Conservation (phyloP, 2,113 vertebrate genomes). For the Anser cygnoides region DNA sequence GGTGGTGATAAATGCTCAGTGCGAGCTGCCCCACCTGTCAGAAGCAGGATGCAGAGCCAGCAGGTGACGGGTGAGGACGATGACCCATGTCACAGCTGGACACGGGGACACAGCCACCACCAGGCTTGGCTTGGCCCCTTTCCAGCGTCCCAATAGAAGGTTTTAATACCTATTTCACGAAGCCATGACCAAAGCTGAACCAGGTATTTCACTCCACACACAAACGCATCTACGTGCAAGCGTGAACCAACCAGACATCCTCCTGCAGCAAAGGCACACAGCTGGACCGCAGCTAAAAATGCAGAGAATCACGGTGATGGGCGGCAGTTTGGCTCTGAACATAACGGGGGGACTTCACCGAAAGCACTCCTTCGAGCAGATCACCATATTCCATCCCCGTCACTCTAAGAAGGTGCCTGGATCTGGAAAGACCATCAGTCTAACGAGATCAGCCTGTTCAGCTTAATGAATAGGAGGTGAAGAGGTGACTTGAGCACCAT, state of each 20-base stretch:
- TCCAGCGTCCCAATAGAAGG: background rate
- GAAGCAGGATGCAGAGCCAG: background rate
- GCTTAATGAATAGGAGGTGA: constrained; percentile 52
- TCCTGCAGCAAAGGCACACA: background rate
- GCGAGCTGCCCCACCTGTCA: background rate
- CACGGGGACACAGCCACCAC: background rate
- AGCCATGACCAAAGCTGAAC: background rate
- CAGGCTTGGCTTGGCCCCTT: background rate
- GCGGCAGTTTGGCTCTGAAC: background rate
- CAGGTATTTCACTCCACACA: background rate
- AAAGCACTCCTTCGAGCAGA: background rate
- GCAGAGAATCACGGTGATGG: background rate
- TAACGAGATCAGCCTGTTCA: background rate
- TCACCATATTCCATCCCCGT: background rate
- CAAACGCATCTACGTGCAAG: rapidly evolving
- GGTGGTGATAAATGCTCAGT: constrained; percentile 1
- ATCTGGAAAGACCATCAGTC: background rate
- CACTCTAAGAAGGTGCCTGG: background rate
- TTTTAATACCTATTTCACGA: background rate
- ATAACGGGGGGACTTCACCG: background rate
- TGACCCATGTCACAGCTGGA: background rate
- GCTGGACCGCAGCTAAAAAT: background rate
- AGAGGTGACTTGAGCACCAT: constrained; percentile 36
- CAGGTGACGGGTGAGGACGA: background rate
- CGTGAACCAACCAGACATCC: background rate